Conservation (phyloP, 1,140 invertebrate genomes). For the Diorhabda elongata region DNA sequence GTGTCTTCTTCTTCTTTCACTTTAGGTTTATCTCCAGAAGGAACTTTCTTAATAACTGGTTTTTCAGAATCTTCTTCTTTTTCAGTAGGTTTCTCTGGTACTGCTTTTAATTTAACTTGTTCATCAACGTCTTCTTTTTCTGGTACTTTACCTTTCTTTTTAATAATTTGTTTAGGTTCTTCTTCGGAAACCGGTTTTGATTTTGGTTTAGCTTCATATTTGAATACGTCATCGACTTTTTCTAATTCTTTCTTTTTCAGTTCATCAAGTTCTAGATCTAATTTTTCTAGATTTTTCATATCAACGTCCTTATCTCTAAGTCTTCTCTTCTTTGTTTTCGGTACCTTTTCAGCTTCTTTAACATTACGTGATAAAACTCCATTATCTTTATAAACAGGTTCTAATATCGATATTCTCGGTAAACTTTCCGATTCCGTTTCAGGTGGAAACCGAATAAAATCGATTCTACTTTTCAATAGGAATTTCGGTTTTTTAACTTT, state of each 20-base stretch:
- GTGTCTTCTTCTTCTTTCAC: slow-evolving; percentile 47
- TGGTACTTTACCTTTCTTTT: slow-evolving; percentile 52
- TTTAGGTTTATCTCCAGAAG: slow-evolving; percentile 52
- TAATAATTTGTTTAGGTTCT: slow-evolving; percentile 41
- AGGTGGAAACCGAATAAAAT: slow-evolving; percentile 59
- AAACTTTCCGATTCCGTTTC: slow-evolving; percentile 47
- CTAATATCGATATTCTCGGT: slow-evolving; percentile 52
- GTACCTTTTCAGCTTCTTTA: slow-evolving; percentile 62
- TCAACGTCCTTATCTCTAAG: slow-evolving; percentile 61
- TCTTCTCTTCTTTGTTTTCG: slow-evolving; percentile 49
- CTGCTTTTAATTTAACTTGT: slow-evolving; percentile 19
- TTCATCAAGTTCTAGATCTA: slow-evolving; percentile 63
- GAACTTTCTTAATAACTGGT: slow-evolving; percentile 41
- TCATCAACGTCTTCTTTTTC: slow-evolving; percentile 19
- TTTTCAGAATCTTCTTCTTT: slow-evolving; percentile 13
- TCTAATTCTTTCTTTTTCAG: slow-evolving; percentile 40
- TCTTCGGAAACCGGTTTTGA: slow-evolving; percentile 30
- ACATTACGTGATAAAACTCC: slow-evolving; percentile 68
- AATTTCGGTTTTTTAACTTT: slow-evolving; percentile 58
- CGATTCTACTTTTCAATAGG: slow-evolving; percentile 62
- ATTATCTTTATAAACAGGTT: slow-evolving; percentile 55
- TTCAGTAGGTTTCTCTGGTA: slow-evolving; percentile 17
- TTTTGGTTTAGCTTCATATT: slow-evolving; percentile 32
- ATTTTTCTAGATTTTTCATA: slow-evolving; percentile 64
- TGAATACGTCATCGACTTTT: slow-evolving; percentile 38